Evolutionary conservation across 2,113 vertebrate genomes (phyloP).

Genomic region (Jacana jacana): DNA sequence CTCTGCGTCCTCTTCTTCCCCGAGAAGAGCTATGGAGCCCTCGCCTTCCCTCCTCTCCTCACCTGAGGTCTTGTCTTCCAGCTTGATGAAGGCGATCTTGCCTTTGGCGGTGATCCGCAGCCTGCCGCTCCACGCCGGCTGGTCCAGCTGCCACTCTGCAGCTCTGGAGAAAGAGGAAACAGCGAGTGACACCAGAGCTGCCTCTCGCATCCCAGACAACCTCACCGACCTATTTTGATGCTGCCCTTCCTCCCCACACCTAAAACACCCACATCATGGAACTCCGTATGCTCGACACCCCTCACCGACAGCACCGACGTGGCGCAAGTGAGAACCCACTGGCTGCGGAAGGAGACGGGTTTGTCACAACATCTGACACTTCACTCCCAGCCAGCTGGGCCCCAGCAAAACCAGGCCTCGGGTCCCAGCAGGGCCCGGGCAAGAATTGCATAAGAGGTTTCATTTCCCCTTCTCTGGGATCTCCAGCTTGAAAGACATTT

Average conservation of each 20-base stretch:
- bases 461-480: not conserved
- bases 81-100: slow-evolving; percentile 86
- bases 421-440: not conserved
- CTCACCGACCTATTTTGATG: rapidly evolving
- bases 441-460: not conserved
- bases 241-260: not conserved
- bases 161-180: slow-evolving; percentile 74
- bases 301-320: rapidly evolving
- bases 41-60: not conserved
- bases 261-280: rapidly evolving
- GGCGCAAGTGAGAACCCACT: rapidly evolving
- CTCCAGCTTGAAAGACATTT: not conserved
- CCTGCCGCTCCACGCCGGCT: slow-evolving; percentile 91
- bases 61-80: slow-evolving; percentile 93
- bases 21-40: rapidly evolving
- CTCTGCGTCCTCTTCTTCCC: rapidly evolving
- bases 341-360: rapidly evolving
- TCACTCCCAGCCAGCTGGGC: not conserved
- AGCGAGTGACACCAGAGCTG: not conserved
- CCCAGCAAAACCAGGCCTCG: not conserved
- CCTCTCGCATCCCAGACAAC: not conserved
- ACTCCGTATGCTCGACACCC: rapidly evolving
- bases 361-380: rapidly evolving
- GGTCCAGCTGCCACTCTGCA: slow-evolving; percentile 96
- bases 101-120: slow-evolving; percentile 89